Evolutionary conservation across 2,113 vertebrate genomes (phyloP).

Genomic region (Chionis minor): DNA sequence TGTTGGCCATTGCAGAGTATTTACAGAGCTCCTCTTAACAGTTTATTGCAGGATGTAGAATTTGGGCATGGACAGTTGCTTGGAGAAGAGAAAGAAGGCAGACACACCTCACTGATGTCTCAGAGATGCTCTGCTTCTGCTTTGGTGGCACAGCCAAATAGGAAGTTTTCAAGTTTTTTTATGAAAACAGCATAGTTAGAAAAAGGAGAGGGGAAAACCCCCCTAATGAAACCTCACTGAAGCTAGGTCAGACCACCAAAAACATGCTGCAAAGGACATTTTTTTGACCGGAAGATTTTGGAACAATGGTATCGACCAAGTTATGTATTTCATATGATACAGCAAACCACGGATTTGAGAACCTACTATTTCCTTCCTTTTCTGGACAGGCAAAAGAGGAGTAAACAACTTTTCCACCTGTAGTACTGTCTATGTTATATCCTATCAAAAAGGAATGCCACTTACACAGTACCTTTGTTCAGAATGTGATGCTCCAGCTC

Average conservation of each 20-base stretch:
- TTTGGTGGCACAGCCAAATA: background rate
- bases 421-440: background rate
- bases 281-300: background rate
- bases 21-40: background rate
- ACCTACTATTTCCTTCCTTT: background rate
- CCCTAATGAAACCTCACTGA: background rate
- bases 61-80: background rate
- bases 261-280: background rate
- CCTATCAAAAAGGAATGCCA: background rate
- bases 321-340: background rate
- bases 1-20: background rate
- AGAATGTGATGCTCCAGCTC: background rate
- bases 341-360: background rate
- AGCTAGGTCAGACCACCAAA: background rate
- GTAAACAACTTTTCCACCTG: background rate
- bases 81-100: background rate
- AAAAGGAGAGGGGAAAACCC: background rate
- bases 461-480: background rate
- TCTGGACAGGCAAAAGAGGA: background rate
- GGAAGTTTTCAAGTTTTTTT: background rate
- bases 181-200: background rate
- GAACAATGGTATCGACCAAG: background rate
- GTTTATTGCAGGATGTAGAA: background rate
- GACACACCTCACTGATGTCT: background rate
- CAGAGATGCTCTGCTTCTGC: background rate